Base-by-base conservation (phyloP, 2,888 invertebrate genomes). In the Lissocephala sabroskyi region DNA sequence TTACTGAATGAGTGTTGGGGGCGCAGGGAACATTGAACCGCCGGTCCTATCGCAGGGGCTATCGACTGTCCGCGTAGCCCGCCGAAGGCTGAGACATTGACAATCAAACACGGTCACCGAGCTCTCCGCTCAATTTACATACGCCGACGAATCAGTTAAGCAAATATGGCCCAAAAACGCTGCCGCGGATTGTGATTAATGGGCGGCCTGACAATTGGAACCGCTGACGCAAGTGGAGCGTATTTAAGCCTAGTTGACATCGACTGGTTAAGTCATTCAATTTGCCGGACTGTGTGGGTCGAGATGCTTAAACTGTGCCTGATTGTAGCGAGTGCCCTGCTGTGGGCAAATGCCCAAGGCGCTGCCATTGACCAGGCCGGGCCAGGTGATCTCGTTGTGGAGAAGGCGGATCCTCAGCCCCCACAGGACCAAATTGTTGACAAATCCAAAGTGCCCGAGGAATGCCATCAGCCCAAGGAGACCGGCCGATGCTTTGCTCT, bases 401-500 rank as follows among this genome's bases (percentile, higher is more conserved):
- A 71, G 57, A 58, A 59, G 41, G 41, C 40, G 14, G 40, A 41
- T 29, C 44, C 53, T 19, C 13, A 10, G 0, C 14, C 19, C 1
- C 13, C 46, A 0, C 17, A 41, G 2, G 23, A 23, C 9, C 4
- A 23, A 5, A 5, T 23, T 0, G 18, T 41, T 2, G 57, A 59
- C 41, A 33, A 45, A 1, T 9, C 42, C 19, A 39, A 17, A 2
- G 62, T 76, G 10, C 66, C 66, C n/a, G 62, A 73, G 64, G 61
- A 73, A n/a, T 93, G 93, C 59, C 88, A 89, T 86, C 88, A 90
- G 77, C 88, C 90, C 23, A 87, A 87, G 52, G 89, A 76, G 48
- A 84, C 85, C 26, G 95, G 95, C 1, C 91, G 92, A 1, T 95
- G 95, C 76, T 86, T 89, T 41, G 93, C 91, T 0, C 54, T 79